phyloP scores from a whole-genome alignment of 64 coral and sea anemone genomes.

The Stylophora pistillata region DNA sequence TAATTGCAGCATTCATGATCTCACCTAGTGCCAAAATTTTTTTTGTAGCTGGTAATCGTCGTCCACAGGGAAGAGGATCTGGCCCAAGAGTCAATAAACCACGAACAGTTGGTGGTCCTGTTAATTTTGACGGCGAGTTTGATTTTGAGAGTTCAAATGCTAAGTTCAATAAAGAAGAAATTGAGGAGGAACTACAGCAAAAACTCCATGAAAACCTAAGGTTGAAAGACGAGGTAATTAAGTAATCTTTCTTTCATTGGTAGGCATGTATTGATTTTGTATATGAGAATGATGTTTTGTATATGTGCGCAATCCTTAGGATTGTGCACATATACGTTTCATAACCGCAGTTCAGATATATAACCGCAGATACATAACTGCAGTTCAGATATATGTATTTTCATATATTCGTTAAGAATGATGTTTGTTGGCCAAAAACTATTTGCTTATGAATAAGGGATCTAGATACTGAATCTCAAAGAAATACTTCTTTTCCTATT shows the following conservation, averaged over 20 bases:
- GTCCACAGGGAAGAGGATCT: conserved; percentile 69
- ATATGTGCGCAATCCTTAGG: no score
- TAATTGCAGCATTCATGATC: background rate
- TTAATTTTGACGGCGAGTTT: conserved; percentile 97
- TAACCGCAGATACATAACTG: no score
- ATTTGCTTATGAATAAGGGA: no score
- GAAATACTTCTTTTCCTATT: no score
- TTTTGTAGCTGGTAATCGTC: conserved; percentile 62
- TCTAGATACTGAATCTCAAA: no score
- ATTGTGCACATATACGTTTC: no score
- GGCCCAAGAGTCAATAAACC: conserved; percentile 47
- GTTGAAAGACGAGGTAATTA: conserved; percentile 21
- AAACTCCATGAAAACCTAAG: conserved; percentile 63
- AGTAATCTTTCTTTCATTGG: no score
- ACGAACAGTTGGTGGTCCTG: conserved; percentile 43
- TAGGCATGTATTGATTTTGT: background rate
- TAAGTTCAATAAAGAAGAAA: conserved; percentile 95
- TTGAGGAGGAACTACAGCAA: conserved; percentile 89
- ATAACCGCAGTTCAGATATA: no score
- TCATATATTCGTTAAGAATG: no score
- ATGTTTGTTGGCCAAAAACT: no score
- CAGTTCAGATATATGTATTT: no score
- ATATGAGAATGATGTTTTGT: no score
- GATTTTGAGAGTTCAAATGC: conserved; percentile 99
- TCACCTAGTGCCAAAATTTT: background rate